Base-by-base conservation (phyloP, 2,888 invertebrate species). In the Drosophila gaucha region DNA sequence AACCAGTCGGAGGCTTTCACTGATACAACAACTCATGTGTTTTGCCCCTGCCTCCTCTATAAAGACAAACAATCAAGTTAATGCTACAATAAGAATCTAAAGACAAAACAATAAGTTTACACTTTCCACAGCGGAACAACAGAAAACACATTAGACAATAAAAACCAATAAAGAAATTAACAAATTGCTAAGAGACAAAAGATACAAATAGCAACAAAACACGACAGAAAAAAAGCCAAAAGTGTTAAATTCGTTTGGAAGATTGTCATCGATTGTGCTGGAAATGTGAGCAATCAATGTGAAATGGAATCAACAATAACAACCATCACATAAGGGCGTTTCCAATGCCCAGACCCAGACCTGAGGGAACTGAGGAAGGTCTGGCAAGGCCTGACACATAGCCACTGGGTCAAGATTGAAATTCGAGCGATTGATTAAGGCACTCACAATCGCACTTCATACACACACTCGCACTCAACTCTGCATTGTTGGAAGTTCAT, bases 101-200 rank as follows among this genome's bases (percentile, higher is more conserved):
- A 69, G 54, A 67, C 57, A 59, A 26, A 67, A 67, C 59, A 65
- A 68, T 38, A 59, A 51, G 33, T 57, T 39, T 50, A 62, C 62
- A 78, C 75, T 73, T 78, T 66, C 65, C 33, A 46, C 60, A 54
- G 46, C 52, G 43, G n/a, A 31, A 35, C 16, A 28, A 28, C 8
- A 67, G 39, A 38, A 41, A 47, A 57, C 8, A 62, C 44, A n/a
- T 70, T 78, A 63, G 74, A 88, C 82, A 80, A 85, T 82, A 83
- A 82, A 87, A 85, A 71, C 50, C 89, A 85, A 88, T 85, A 88
- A 87, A 85, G 87, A 85, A 88, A 88, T 87, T 88, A 85, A 88
- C 86, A 88, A 85, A 88, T 78, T 86, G 62, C 69, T 60, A 57
- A 47, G 33, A 50, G 52, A 65, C 55, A 64, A 64, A 49, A 65